These are phyloP conservation scores for Chrysolina americana DNA, from an alignment of 2,888 invertebrate species.

Conservation along the genomic window DNA sequence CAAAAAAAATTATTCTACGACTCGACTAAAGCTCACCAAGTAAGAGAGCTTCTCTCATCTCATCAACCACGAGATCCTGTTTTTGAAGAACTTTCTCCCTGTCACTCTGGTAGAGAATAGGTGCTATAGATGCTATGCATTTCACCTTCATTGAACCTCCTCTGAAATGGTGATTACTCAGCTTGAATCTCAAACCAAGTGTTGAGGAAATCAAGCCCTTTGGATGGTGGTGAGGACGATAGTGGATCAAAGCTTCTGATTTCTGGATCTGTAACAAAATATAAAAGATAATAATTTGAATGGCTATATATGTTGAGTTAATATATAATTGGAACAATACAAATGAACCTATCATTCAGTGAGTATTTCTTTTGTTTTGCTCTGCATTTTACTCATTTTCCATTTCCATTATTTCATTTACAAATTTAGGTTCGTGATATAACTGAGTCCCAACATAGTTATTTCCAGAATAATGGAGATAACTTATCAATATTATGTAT, in stretches of 20 bases:
- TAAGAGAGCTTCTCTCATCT: constrained; percentile 75
- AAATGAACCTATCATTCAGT: too few relatives aligned
- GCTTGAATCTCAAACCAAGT: constrained; percentile 73
- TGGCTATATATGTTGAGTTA: too few relatives aligned
- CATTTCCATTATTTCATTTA: too few relatives aligned
- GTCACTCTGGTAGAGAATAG: constrained; percentile 75
- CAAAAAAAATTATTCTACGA: background rate
- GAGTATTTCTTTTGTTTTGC: too few relatives aligned
- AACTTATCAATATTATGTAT: too few relatives aligned
- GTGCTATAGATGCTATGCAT: constrained; percentile 75
- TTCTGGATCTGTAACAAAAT: constrained; percentile 69
- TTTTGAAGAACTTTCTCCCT: constrained; percentile 74
- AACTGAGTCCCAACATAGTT: too few relatives aligned
- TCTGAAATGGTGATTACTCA: constrained; percentile 73
- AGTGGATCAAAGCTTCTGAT: constrained; percentile 71
- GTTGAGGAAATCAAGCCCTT: constrained; percentile 75
- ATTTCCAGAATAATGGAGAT: too few relatives aligned
- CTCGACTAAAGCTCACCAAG: constrained; percentile 70
- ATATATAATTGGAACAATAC: too few relatives aligned
- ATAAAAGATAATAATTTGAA: too few relatives aligned
- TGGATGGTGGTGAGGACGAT: constrained; percentile 72
- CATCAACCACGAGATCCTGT: constrained; percentile 71
- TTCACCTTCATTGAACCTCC: constrained; percentile 76
- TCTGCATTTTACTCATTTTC: too few relatives aligned
- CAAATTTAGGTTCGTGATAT: too few relatives aligned